Evolutionary conservation across 2,113 vertebrate species (phyloP).

Genomic region (Hippopotamus amphibius): DNA sequence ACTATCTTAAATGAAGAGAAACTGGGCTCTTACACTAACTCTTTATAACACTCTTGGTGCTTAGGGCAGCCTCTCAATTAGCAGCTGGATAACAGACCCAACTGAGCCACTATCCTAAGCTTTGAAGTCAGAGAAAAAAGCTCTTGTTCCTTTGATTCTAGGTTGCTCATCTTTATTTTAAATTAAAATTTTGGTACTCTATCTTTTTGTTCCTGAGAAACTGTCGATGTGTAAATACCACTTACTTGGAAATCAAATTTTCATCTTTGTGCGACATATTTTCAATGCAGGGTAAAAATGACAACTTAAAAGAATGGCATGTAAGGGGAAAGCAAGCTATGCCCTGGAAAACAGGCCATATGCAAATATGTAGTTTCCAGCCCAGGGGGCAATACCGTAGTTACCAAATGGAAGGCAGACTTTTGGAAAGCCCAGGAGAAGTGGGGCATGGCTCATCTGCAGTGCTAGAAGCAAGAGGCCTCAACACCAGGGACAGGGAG

Average conservation of each 20-base stretch:
- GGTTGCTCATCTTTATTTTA: neutral
- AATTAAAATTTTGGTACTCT: neutral
- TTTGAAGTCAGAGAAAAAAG: neutral
- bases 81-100: neutral
- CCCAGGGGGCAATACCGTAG: neutral
- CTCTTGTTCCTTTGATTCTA: neutral
- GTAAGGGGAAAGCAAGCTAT: neutral
- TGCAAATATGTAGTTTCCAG: neutral
- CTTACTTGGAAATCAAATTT: constrained; percentile 17
- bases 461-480: neutral
- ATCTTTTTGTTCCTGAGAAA: neutral
- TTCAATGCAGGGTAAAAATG: neutral
- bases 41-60: neutral
- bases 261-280: neutral
- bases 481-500: neutral
- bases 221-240: neutral
- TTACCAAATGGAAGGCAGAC: neutral
- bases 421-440: neutral
- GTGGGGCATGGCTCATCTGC: neutral
- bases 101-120: neutral
- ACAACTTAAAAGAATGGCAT: neutral
- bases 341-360: neutral
- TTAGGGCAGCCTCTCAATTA: neutral
- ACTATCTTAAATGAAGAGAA: neutral
- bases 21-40: neutral